These are phyloP conservation scores for Lissonota sp. DNA, from an alignment of 2,888 invertebrate genomes.

Conservation along the genomic window DNA sequence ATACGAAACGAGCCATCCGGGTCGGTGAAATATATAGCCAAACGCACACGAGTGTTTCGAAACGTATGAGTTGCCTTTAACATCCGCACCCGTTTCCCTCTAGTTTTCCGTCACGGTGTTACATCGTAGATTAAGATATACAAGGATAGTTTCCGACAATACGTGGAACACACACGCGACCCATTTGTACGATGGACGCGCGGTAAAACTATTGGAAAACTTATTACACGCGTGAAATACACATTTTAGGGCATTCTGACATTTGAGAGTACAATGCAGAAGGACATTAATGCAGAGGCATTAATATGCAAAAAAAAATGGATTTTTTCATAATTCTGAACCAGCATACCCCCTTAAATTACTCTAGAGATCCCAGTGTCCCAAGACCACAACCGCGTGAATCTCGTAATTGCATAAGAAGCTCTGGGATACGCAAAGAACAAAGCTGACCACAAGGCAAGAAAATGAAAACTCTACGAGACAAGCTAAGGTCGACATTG, in stretches of 20 bases:
- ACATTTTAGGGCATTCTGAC: neutral
- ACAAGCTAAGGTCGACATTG: neutral
- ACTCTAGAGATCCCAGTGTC: no score
- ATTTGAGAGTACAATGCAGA: no score
- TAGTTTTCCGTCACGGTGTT: conserved; percentile 27
- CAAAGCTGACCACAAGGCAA: conserved; percentile 31
- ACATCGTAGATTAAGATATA: conserved; percentile 50
- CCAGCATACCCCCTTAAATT: no score
- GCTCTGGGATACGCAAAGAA: neutral
- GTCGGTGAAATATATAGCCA: conserved; percentile 12
- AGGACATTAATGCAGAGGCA: no score
- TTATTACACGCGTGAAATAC: neutral
- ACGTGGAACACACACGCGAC: neutral
- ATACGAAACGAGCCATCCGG: conserved; percentile 37
- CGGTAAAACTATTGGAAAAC: neutral
- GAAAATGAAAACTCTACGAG: neutral
- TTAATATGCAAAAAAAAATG: no score
- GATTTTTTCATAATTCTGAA: no score
- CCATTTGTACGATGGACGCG: neutral
- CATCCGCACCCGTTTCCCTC: conserved; percentile 6
- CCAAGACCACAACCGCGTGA: neutral
- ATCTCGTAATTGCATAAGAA: neutral
- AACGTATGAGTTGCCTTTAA: conserved; percentile 29
- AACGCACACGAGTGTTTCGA: conserved; percentile 53
- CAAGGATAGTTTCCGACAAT: neutral